Base-by-base conservation (phyloP, 2,888 invertebrate genomes). In the Maniola hyperantus region DNA sequence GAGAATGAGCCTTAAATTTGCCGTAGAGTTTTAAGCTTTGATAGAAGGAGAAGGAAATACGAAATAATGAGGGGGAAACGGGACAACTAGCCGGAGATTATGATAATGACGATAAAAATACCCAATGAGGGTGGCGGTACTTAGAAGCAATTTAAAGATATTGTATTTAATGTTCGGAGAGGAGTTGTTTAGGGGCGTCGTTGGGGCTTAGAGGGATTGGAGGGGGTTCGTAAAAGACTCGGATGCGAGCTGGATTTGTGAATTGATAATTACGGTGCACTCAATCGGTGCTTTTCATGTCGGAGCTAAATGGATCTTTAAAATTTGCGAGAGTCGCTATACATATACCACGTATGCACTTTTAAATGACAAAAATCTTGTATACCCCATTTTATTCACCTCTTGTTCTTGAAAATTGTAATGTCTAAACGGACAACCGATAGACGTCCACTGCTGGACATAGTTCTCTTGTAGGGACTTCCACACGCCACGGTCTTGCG, bases 111-210 rank as follows among this genome's bases (percentile, higher is more conserved):
- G 81, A 87, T 87, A 89, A 89, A 90, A 90, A 88, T 88, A 82
- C 80, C 79, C 83, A 83, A 86, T 88, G 87, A 89, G 89, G 88
- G 89, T 84, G 88, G 86, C 77, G 77, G 84, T 89, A 84, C 89
- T 90, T 91, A 90, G 84, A 82, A 88, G 85, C 89, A 89, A 91
- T 91, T 91, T 90, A 84, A 87, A 89, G 89, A 90, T 90, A 91
- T 88, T 89, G 90, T 90, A 89, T 89, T 91, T 91, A 91, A 91
- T 87, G 89, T 86, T 76, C 77, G 80, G 70, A 77, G 77, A 79
- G 77, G 75, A 73, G 79, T 75, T 73, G 70, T 73, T 74, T 80
- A 83, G 80, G 75, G 76, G 76, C 70, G 74, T 76, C 73, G 72
- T 72, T 67, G 72, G 72, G 71, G 73, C 73, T 75, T 72, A 71